Conservation (phyloP, 2,888 invertebrate species). For the Protodeltote pygarga region DNA sequence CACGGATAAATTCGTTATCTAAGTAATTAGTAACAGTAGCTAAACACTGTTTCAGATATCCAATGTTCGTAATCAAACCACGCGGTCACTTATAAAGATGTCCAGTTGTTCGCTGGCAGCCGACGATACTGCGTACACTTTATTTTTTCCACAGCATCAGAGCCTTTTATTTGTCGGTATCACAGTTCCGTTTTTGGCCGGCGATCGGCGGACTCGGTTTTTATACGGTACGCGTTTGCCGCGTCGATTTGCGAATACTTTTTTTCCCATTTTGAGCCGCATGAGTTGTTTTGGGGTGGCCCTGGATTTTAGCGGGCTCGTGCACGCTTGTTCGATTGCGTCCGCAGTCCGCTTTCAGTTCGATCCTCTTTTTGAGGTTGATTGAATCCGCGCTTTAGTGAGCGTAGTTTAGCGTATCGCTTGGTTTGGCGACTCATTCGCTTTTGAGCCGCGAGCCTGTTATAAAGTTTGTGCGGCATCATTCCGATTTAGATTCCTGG, state of each 20-base stretch:
- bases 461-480: slow-evolving; percentile 61
- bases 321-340: slow-evolving; percentile 81
- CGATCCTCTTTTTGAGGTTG: slow-evolving; percentile 75
- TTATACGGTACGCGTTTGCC: slow-evolving; percentile 79
- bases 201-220: slow-evolving; percentile 81
- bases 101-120: slow-evolving; percentile 60
- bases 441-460: slow-evolving; percentile 63
- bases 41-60: slow-evolving; percentile 28
- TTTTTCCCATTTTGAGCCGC: slow-evolving; percentile 76
- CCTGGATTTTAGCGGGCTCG: slow-evolving; percentile 78
- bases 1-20: too few species aligned
- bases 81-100: slow-evolving; percentile 73
- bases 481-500: slow-evolving; percentile 62
- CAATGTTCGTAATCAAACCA: slow-evolving; percentile 42
- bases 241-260: slow-evolving; percentile 82
- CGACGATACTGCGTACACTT: slow-evolving; percentile 67
- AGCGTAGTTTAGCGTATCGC: slow-evolving; percentile 80
- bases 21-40: too few species aligned
- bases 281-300: slow-evolving; percentile 84
- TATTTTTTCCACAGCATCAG: slow-evolving; percentile 82
- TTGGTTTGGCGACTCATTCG: slow-evolving; percentile 77
- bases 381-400: slow-evolving; percentile 85
- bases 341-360: slow-evolving; percentile 71
- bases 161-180: slow-evolving; percentile 86
- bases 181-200: slow-evolving; percentile 85